phyloP scores from a whole-genome alignment of 1,140 invertebrate genomes.

The Odontomachus brunneus region DNA sequence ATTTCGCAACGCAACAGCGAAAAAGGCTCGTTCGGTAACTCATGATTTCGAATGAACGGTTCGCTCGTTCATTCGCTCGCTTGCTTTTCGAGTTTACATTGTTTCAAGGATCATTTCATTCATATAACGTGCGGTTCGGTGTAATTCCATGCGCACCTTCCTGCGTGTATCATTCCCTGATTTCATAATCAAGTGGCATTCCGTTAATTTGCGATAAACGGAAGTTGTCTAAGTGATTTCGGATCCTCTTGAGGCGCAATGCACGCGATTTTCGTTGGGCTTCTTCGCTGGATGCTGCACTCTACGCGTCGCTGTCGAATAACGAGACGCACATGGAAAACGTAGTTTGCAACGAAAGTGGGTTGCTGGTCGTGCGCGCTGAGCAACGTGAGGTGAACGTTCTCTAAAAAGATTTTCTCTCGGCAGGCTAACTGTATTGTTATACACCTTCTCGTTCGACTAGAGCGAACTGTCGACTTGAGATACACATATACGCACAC shows the following conservation, averaged over 20 bases:
- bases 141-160: not conserved
- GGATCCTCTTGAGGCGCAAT: conserved; percentile 8
- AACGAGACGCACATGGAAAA: conserved; percentile 70
- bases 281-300: conserved; percentile 29
- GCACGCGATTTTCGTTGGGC: too few relatives aligned
- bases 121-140: conserved; percentile 9
- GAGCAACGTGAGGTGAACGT: conserved; percentile 76
- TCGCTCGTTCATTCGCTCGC: not conserved
- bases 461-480: not conserved
- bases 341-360: conserved; percentile 79
- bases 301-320: conserved; percentile 54
- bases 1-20: conserved; percentile 16
- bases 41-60: conserved; percentile 15
- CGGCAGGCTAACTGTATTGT: conserved; percentile 79
- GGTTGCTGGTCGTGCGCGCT: conserved; percentile 78
- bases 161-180: conserved; percentile 11
- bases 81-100: not conserved
- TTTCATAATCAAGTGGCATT: not conserved
- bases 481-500: not conserved
- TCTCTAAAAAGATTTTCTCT: conserved; percentile 83
- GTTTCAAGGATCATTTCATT: conserved; percentile 2
- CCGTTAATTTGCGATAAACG: not conserved
- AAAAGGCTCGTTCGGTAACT: not conserved
- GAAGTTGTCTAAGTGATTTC: not conserved
- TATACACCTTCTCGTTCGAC: conserved; percentile 37